These are phyloP conservation scores for Petrophora chlorosata DNA, from an alignment of 2,888 invertebrate species.

Conservation along the genomic window DNA sequence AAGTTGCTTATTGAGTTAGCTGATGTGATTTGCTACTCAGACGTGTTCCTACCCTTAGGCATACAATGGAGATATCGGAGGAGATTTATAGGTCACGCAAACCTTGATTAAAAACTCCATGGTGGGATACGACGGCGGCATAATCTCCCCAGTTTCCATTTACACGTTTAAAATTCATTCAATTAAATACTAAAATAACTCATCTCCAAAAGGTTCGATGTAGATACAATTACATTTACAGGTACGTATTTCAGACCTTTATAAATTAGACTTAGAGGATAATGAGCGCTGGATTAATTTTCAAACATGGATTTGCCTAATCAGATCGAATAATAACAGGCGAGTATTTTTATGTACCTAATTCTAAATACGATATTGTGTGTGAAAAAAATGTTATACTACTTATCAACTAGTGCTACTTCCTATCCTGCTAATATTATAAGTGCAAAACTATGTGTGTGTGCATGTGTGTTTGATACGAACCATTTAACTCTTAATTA, in stretches of 20 bases:
- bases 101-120: slow-evolving; percentile 62
- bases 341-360: too few relatives aligned
- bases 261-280: background rate
- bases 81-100: slow-evolving; percentile 65
- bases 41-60: slow-evolving; percentile 38
- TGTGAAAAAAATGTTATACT: too few relatives aligned
- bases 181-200: slow-evolving; percentile 18
- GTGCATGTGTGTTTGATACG: too few relatives aligned
- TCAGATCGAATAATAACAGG: too few relatives aligned
- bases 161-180: slow-evolving; percentile 28
- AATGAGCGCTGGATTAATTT: background rate
- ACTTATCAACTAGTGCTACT: too few relatives aligned
- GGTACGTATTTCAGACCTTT: background rate
- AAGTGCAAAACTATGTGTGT: too few relatives aligned
- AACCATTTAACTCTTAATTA: too few relatives aligned
- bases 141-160: slow-evolving; percentile 49
- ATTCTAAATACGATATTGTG: too few relatives aligned
- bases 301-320: too few relatives aligned
- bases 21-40: slow-evolving; percentile 2
- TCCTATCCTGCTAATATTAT: too few relatives aligned
- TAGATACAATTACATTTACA: slow-evolving; percentile 2
- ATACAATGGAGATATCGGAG: slow-evolving; percentile 56
- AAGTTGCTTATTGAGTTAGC: background rate
- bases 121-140: slow-evolving; percentile 47
- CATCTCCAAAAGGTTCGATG: slow-evolving; percentile 2